Percentiles rank a stretch among this genome's conserved stretches.
Evolutionary conservation across 1,140 invertebrate species (phyloP).

Genomic region (Thaumetopoea pityocampa): DNA sequence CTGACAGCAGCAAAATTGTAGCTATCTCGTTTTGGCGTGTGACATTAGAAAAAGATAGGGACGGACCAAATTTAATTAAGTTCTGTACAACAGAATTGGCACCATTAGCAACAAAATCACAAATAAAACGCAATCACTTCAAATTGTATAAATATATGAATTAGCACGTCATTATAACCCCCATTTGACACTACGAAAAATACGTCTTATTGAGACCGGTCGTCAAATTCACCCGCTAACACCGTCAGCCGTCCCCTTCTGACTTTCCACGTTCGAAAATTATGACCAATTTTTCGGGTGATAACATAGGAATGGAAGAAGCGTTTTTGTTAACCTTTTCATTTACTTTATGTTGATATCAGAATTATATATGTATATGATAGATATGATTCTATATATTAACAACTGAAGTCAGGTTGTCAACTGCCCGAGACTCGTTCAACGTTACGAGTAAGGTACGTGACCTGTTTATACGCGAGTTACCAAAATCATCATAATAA

Average conservation of each 20-base stretch:
- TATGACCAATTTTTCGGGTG: conserved; percentile 26
- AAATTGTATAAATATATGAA: conserved; percentile 17
- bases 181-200: conserved; percentile 33
- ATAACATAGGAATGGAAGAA: conserved; percentile 1
- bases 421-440: no score
- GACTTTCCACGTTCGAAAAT: conserved; percentile 30
- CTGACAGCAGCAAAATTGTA: no score
- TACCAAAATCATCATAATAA: no score
- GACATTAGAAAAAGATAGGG: no score
- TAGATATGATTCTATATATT: not conserved
- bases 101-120: conserved; percentile 2
- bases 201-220: conserved; percentile 39
- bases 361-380: conserved; percentile 3
- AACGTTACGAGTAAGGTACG: no score
- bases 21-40: no score
- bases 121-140: conserved; percentile 3
- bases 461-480: no score
- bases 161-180: conserved; percentile 30
- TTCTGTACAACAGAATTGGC: conserved; percentile 10
- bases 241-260: conserved; percentile 26
- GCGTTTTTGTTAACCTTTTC: conserved; percentile 1
- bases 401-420: no score
- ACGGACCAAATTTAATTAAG: no score
- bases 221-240: conserved; percentile 32
- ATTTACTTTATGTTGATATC: conserved; percentile 1